These are phyloP conservation scores for Microcebus ravelobensis DNA, from an alignment of 2,113 vertebrate species.

Conservation along the genomic window DNA sequence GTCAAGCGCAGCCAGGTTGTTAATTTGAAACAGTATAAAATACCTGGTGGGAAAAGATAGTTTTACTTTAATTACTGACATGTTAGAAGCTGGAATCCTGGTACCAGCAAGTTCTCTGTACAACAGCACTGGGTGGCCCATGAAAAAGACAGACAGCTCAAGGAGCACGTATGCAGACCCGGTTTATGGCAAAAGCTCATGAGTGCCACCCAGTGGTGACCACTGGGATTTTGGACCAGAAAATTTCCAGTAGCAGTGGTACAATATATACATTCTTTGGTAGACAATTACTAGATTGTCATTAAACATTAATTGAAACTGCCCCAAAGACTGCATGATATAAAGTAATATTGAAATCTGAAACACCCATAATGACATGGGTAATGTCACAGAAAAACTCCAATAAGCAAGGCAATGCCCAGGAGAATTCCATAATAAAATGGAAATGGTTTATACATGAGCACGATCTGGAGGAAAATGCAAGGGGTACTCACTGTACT, in stretches of 20 bases:
- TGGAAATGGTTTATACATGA: too few relatives aligned
- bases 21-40: too few relatives aligned
- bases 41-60: too few relatives aligned
- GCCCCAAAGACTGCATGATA: background rate
- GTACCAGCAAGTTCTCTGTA: too few relatives aligned
- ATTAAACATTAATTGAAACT: background rate
- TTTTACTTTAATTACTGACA: too few relatives aligned
- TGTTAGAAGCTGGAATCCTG: too few relatives aligned
- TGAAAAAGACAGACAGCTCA: too few relatives aligned
- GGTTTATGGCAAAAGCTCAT: background rate
- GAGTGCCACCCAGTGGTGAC: slow-evolving; percentile 38
- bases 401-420: background rate
- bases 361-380: background rate
- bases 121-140: too few relatives aligned
- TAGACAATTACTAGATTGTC: background rate
- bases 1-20: too few relatives aligned
- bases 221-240: too few relatives aligned
- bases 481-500: background rate
- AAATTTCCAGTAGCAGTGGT: background rate
- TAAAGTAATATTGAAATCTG: background rate
- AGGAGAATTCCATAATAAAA: too few relatives aligned
- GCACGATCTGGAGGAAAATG: background rate
- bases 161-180: background rate
- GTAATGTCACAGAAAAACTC: background rate
- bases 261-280: background rate